Percentiles rank a stretch among this genome's conserved stretches.
phyloP scores from a whole-genome alignment of 2,113 vertebrate genomes.

The Brachyhypopomus occidentalis region DNA sequence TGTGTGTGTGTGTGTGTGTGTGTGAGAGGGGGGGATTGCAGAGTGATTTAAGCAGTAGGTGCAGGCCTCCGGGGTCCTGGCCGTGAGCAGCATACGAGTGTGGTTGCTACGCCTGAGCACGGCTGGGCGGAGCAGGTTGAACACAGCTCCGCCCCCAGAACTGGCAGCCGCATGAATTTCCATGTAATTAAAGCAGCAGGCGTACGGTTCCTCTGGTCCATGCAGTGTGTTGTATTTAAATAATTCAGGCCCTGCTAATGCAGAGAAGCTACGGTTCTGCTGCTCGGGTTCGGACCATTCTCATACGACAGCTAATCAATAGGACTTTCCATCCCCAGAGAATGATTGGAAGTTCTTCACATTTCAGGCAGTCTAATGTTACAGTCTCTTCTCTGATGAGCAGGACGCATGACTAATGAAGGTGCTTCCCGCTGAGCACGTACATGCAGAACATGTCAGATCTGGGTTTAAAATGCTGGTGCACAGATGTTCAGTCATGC shows the following conservation, averaged over 20 bases:
- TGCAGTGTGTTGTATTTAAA: not conserved
- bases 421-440: no score
- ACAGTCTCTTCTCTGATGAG: no score
- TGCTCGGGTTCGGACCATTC: not conserved
- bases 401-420: not conserved
- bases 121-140: slow-evolving; percentile 40
- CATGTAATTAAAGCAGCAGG: no score
- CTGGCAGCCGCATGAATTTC: slow-evolving; percentile 2
- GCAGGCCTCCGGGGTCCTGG: slow-evolving; percentile 42
- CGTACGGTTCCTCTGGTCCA: no score
- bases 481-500: no score
- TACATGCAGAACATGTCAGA: no score
- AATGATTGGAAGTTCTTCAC: no score
- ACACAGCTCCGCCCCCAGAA: not conserved
- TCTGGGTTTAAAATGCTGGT: no score
- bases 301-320: not conserved
- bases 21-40: no score
- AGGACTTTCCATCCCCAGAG: no score
- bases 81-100: slow-evolving; percentile 71
- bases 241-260: not conserved
- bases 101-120: slow-evolving; percentile 62
- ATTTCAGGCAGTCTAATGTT: no score
- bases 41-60: slow-evolving; percentile 23
- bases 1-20: not conserved
- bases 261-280: not conserved